phyloP scores from a whole-genome alignment of 2,113 vertebrate species.

The Actenoides lindsayi region DNA sequence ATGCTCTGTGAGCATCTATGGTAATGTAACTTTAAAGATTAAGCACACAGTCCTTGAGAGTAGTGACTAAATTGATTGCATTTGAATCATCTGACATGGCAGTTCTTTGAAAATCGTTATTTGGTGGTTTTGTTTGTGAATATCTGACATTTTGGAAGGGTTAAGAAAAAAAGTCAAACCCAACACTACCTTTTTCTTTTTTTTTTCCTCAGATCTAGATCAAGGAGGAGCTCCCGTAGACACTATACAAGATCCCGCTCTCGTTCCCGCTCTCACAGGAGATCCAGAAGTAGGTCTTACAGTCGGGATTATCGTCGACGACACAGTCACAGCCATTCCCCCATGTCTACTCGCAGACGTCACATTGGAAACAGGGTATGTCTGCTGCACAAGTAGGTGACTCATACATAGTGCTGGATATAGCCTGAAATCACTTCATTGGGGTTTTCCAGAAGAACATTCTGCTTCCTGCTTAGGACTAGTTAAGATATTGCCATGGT shows the following conservation, averaged over 20 bases:
- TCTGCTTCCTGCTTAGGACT: not conserved
- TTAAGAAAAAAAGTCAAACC: not conserved
- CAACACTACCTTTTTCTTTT: not conserved
- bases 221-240: slow-evolving; percentile 90
- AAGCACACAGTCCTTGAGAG: not conserved
- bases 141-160: not conserved
- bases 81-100: not conserved
- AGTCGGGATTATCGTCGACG: slow-evolving; percentile 88
- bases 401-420: rapidly evolving
- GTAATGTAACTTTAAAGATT: not conserved
- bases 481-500: not conserved
- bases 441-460: not conserved
- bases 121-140: not conserved
- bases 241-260: slow-evolving; percentile 90
- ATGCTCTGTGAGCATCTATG: not conserved
- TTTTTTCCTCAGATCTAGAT: slow-evolving; percentile 83
- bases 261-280: slow-evolving; percentile 88
- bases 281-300: slow-evolving; percentile 90
- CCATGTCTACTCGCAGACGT: slow-evolving; percentile 94
- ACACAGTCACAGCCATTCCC: slow-evolving; percentile 93
- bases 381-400: not conserved
- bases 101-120: not conserved
- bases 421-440: rapidly evolving
- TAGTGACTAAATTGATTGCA: not conserved
- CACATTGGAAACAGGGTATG: slow-evolving; percentile 94